Percentiles rank a stretch among this genome's conserved stretches.
These are phyloP conservation scores for Coelopa pilipes DNA, from an alignment of 2,888 invertebrate genomes.

Conservation along the genomic window DNA sequence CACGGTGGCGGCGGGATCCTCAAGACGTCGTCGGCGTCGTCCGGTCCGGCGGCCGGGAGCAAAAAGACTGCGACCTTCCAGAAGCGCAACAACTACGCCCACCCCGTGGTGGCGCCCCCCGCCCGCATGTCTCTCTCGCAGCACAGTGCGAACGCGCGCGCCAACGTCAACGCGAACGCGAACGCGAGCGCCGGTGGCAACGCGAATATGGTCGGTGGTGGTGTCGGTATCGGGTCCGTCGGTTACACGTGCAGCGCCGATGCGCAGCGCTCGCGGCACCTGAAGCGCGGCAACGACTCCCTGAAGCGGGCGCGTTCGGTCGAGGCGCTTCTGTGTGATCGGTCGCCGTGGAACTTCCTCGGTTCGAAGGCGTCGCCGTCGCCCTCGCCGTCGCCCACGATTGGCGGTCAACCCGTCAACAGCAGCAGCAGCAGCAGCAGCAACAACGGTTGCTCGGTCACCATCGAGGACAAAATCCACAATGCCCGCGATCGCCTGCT, in stretches of 20 bases:
- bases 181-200: neutral
- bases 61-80: conserved; percentile 42
- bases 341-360: conserved; percentile 64
- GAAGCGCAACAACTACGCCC: conserved; percentile 24
- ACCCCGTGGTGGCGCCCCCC: conserved; percentile 23
- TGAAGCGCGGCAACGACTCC: conserved; percentile 71
- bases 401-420: neutral
- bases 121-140: conserved; percentile 29
- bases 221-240: conserved; percentile 21
- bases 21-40: no score
- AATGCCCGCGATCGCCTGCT: conserved; percentile 65
- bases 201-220: neutral
- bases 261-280: conserved; percentile 61
- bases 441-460: conserved; percentile 47
- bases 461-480: conserved; percentile 66
- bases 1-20: no score
- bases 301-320: conserved; percentile 89
- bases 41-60: neutral
- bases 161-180: neutral
- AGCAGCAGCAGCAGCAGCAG: neutral
- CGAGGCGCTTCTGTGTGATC: conserved; percentile 81
- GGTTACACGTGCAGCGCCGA: conserved; percentile 5
- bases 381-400: neutral
- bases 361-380: conserved; percentile 40
- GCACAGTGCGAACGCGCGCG: neutral